These are phyloP conservation scores for Mormyrus proboscirostris DNA, from an alignment of 2,797 vertebrate species.

Conservation along the genomic window DNA sequence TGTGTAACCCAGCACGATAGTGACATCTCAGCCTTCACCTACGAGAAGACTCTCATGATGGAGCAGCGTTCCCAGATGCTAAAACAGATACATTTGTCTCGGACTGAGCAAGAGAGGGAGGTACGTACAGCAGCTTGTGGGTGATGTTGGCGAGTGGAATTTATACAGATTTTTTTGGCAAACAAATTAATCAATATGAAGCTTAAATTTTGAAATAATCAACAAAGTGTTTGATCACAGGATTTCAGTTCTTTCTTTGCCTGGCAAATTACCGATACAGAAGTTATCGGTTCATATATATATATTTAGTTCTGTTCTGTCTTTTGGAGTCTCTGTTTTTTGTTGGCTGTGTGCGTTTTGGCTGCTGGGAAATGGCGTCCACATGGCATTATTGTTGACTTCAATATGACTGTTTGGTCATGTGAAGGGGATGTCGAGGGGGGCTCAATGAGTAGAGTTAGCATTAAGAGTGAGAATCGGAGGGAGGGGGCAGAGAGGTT, in stretches of 20 bases:
- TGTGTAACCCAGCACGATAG: constrained; percentile 73
- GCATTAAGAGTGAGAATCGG: background rate
- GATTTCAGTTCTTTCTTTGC: background rate
- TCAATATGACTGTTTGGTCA: background rate
- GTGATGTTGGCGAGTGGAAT: background rate
- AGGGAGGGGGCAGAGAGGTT: background rate
- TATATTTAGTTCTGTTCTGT: background rate
- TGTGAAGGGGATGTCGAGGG: background rate
- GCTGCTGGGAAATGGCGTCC: background rate
- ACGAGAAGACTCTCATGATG: constrained; percentile 94
- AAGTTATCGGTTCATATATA: background rate
- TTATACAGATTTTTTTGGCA: background rate
- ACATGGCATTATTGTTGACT: background rate
- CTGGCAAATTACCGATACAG: background rate
- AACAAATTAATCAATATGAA: background rate
- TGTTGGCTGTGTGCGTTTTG: background rate
- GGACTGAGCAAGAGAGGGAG: constrained; percentile 86
- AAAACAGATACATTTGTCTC: constrained; percentile 92
- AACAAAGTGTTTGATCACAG: background rate
- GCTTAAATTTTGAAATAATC: background rate
- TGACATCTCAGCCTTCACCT: constrained; percentile 95
- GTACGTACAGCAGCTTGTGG: constrained; percentile 47
- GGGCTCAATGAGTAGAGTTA: background rate
- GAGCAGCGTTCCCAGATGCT: constrained; percentile 95
- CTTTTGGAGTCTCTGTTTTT: background rate